phyloP scores from a whole-genome alignment of 2,888 invertebrate species.

The Imbricaverruca yamaguchii region DNA sequence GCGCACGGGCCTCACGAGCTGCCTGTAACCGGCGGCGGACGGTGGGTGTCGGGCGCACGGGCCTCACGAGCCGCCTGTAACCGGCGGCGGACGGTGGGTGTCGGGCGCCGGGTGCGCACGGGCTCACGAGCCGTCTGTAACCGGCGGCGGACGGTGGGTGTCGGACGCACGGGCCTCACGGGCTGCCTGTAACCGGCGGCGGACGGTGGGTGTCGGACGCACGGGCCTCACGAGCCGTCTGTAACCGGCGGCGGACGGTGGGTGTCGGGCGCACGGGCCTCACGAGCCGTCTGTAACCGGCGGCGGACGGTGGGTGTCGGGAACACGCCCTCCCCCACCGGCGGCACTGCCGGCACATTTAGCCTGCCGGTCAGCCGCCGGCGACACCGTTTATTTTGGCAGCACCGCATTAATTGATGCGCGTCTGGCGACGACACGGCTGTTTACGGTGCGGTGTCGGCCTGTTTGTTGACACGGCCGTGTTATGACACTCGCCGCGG shows the following conservation, averaged over 20 bases:
- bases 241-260: background rate
- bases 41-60: background rate
- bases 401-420: background rate
- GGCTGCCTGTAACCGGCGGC: too few species aligned
- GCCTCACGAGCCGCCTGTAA: too few species aligned
- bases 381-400: background rate
- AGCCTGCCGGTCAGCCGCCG: too few species aligned
- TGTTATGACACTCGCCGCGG: constrained; percentile 3
- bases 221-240: too few species aligned
- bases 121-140: too few species aligned
- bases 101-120: too few species aligned
- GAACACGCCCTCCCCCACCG: background rate
- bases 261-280: background rate
- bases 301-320: background rate
- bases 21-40: too few species aligned
- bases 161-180: background rate
- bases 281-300: too few species aligned
- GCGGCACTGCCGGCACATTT: background rate
- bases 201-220: background rate
- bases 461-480: background rate
- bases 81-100: background rate
- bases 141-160: background rate
- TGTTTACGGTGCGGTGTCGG: background rate
- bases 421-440: background rate
- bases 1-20: background rate